These are phyloP conservation scores for Sebastes diploproa DNA, from an alignment of 2,797 vertebrate genomes.

Conservation along the genomic window DNA sequence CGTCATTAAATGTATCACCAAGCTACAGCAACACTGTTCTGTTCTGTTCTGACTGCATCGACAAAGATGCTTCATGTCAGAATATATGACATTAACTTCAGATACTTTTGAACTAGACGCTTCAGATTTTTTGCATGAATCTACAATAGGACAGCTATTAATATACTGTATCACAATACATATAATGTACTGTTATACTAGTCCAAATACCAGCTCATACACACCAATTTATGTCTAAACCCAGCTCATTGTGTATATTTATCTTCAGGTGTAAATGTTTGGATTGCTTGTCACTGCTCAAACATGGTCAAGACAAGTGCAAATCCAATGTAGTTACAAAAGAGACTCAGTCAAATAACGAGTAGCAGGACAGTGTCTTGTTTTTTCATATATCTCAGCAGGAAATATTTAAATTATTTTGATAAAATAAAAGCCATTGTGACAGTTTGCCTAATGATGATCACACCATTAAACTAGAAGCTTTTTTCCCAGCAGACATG, in stretches of 20 bases:
- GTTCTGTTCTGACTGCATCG: not conserved
- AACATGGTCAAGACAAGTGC: not conserved
- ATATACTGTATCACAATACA: not conserved
- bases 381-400: not conserved
- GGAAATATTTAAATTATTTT: not conserved
- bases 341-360: not conserved
- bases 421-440: not conserved
- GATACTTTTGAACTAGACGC: no score
- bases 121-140: not conserved
- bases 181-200: not conserved
- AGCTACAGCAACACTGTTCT: not conserved
- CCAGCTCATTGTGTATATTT: not conserved
- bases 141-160: not conserved
- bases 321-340: not conserved
- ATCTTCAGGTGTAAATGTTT: not conserved
- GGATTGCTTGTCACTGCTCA: not conserved
- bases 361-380: not conserved
- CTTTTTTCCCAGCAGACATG: not conserved
- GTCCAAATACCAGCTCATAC: not conserved
- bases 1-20: not conserved
- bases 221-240: rapidly evolving
- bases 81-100: not conserved
- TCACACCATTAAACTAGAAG: not conserved
- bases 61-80: not conserved
- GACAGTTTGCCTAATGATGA: not conserved